A percentile compares a stretch with the other conserved stretches of the same genome.
Conservation (phyloP, 2,797 vertebrate species). For the Parauchenoglanis punctatus region DNA sequence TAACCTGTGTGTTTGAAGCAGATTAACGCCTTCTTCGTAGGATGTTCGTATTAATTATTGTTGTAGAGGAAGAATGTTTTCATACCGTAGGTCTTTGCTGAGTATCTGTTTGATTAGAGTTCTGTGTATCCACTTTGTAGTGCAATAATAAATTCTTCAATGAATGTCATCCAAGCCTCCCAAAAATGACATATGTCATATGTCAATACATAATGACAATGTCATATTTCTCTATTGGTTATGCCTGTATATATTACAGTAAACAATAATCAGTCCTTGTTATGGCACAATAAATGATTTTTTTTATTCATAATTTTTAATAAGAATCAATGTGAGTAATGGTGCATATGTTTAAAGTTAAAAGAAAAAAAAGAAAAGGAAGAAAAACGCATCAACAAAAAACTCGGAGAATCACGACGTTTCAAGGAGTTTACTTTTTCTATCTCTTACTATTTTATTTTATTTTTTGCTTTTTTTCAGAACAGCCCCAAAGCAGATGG, state of each 20-base stretch:
- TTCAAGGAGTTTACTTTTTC: neutral
- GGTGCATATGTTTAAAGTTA: neutral
- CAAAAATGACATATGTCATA: neutral
- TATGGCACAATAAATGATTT: neutral
- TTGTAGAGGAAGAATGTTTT: conserved; percentile 24
- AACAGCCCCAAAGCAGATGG: neutral
- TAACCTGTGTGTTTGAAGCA: neutral
- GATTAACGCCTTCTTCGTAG: neutral
- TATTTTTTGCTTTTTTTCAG: neutral
- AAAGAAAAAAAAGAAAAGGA: neutral
- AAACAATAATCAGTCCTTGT: neutral
- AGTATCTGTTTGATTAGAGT: conserved; percentile 27
- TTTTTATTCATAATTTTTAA: conserved; percentile 3
- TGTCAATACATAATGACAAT: too few species aligned
- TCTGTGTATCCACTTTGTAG: conserved; percentile 34
- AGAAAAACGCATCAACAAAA: too few species aligned
- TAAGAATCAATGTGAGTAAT: neutral
- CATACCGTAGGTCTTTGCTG: conserved; percentile 26
- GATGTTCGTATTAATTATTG: conserved; percentile 18
- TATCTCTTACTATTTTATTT: neutral
- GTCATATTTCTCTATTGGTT: neutral
- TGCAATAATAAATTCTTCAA: conserved; percentile 37
- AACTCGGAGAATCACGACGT: neutral
- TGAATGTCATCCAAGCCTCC: neutral
- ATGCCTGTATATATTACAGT: neutral